Percentiles rank a stretch among this genome's conserved stretches.
These are phyloP conservation scores for Aleiodes leptofemur DNA, from an alignment of 2,888 invertebrate species.

Conservation along the genomic window DNA sequence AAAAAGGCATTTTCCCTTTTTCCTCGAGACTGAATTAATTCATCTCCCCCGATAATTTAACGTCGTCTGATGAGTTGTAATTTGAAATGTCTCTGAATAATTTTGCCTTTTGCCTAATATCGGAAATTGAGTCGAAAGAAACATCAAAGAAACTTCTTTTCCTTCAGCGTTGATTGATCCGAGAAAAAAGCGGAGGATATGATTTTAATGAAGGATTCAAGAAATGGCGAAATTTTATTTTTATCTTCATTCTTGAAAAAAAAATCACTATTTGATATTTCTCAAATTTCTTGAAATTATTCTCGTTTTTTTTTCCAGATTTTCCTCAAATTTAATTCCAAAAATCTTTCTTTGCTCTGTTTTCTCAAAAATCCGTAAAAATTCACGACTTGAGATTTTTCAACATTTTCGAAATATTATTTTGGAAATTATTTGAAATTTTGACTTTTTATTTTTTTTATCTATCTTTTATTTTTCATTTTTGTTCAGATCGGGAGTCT, in stretches of 20 bases:
- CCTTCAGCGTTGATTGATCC: slow-evolving; percentile 42
- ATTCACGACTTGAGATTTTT: no score
- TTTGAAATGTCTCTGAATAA: slow-evolving; percentile 19
- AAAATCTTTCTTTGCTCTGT: no score
- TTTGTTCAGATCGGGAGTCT: slow-evolving; percentile 78
- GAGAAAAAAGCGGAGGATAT: slow-evolving; percentile 43
- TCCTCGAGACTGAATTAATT: slow-evolving; percentile 15
- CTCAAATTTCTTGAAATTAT: no score
- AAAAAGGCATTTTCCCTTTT: not conserved
- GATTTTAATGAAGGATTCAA: slow-evolving; percentile 52
- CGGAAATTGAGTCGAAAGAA: slow-evolving; percentile 48
- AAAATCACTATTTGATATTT: no score
- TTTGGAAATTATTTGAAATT: not conserved
- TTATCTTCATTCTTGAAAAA: no score
- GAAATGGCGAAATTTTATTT: slow-evolving; percentile 13
- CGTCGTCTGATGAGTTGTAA: slow-evolving; percentile 35
- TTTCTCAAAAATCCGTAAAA: no score
- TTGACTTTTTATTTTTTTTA: no score
- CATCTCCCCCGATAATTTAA: slow-evolving; percentile 25
- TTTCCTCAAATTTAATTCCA: no score
- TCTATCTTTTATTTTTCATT: slow-evolving; percentile 35
- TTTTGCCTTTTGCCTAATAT: slow-evolving; percentile 13
- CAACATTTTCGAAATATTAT: no score
- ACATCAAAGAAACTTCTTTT: slow-evolving; percentile 68
- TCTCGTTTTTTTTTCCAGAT: no score